These are phyloP conservation scores for Gymnosoma rotundatum DNA, from an alignment of 2,888 invertebrate species.

Conservation along the genomic window DNA sequence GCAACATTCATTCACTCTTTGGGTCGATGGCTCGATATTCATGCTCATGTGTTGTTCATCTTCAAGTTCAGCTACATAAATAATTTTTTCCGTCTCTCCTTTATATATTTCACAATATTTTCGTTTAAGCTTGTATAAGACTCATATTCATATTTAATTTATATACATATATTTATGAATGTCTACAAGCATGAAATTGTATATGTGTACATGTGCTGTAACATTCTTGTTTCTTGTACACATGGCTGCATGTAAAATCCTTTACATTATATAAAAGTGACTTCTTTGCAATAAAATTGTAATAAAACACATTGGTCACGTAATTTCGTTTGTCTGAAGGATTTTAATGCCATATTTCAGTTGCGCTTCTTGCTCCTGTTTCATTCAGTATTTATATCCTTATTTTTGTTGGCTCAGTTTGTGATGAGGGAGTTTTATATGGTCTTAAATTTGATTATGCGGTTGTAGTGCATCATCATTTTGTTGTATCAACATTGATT, in stretches of 20 bases:
- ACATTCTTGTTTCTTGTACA: slow-evolving; percentile 17
- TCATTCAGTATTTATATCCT: slow-evolving; percentile 70
- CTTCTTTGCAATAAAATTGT: slow-evolving; percentile 80
- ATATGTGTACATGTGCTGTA: slow-evolving; percentile 11
- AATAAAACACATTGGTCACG: slow-evolving; percentile 83
- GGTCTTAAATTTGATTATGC: slow-evolving; percentile 52
- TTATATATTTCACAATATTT: slow-evolving; percentile 4
- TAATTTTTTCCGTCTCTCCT: slow-evolving; percentile 43
- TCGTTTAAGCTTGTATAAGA: slow-evolving; percentile 38
- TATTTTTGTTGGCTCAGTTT: slow-evolving; percentile 19
- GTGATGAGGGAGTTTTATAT: slow-evolving; percentile 43
- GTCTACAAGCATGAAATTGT: slow-evolving; percentile 15
- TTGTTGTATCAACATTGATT: slow-evolving; percentile 58
- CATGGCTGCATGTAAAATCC: slow-evolving; percentile 1
- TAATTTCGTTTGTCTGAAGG: slow-evolving; percentile 82
- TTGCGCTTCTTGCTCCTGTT: slow-evolving; percentile 43
- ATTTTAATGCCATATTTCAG: slow-evolving; percentile 80
- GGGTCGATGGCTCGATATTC: slow-evolving; percentile 35
- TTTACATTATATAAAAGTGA: slow-evolving; percentile 43
- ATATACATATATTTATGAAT: slow-evolving; percentile 53
- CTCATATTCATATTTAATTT: slow-evolving; percentile 54
- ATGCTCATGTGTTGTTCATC: slow-evolving; percentile 57
- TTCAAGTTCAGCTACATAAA: slow-evolving; percentile 62
- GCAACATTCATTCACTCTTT: slow-evolving; percentile 24
- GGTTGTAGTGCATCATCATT: slow-evolving; percentile 65